Percentiles rank a stretch among this genome's conserved stretches.
These are phyloP conservation scores for Deladenus siricidicola DNA, from an alignment of 2,888 invertebrate species.

Conservation along the genomic window DNA sequence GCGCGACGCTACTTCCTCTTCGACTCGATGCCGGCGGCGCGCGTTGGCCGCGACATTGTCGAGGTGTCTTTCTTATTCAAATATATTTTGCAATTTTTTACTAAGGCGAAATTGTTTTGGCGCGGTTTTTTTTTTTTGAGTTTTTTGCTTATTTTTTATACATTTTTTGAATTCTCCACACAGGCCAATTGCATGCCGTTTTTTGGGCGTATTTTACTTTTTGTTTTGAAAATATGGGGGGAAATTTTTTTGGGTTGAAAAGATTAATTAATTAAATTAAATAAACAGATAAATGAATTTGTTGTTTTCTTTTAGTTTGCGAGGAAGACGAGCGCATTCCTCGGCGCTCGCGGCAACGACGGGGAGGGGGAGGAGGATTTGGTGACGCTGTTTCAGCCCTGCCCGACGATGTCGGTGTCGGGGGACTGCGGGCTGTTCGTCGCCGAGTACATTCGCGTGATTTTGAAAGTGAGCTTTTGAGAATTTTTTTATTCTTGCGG, in stretches of 20 bases:
- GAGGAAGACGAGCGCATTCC: conserved; percentile 2
- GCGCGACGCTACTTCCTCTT: conserved; percentile 10
- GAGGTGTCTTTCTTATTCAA: neutral
- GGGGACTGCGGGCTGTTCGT: conserved; percentile 21
- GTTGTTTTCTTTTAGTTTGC: conserved; percentile 13
- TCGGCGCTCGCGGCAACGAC: no score
- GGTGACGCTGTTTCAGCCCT: neutral
- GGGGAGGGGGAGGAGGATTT: neutral
- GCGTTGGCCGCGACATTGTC: neutral
- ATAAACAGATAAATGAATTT: no score
- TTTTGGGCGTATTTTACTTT: no score
- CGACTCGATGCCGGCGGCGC: conserved; percentile 6
- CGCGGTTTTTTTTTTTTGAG: neutral
- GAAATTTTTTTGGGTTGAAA: no score
- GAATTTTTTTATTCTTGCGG: neutral
- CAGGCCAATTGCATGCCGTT: no score
- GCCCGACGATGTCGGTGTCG: conserved; percentile 11
- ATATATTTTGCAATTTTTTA: neutral
- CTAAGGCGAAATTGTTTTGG: neutral
- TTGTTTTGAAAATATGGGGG: no score
- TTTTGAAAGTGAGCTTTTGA: conserved; percentile 16
- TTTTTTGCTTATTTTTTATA: neutral
- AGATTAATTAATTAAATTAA: no score
- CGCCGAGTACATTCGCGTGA: conserved; percentile 18
- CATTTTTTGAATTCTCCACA: neutral